phyloP scores from a whole-genome alignment of 2,113 vertebrate genomes.

The Salvelinus sp. region DNA sequence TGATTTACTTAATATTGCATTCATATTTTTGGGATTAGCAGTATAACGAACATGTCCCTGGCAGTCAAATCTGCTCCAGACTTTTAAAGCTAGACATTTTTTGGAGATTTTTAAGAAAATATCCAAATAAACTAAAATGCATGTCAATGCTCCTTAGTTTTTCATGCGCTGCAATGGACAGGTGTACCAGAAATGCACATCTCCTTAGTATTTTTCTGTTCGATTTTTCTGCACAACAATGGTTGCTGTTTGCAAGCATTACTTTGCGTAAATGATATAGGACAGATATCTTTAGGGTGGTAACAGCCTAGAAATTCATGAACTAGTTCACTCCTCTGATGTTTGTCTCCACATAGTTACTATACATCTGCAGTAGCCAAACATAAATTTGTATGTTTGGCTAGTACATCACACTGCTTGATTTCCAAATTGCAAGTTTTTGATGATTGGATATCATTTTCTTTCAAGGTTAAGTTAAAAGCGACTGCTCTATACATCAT shows the following conservation, averaged over 20 bases:
- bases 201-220: not conserved
- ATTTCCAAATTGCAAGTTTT: conserved; percentile 81
- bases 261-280: not conserved
- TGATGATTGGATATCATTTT: conserved; percentile 71
- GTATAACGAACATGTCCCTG: conserved; percentile 34
- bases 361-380: not conserved
- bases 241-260: not conserved
- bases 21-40: conserved; percentile 43
- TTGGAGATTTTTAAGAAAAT: not conserved
- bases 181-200: not conserved
- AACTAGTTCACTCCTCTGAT: not conserved
- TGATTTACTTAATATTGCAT: conserved; percentile 22
- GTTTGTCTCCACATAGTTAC: not conserved
- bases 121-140: not conserved
- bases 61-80: conserved; percentile 22
- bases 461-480: conserved; percentile 59
- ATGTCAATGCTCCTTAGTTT: not conserved
- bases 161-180: too few species aligned
- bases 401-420: conserved; percentile 77
- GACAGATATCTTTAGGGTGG: not conserved
- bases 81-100: not conserved
- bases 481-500: conserved; percentile 78
- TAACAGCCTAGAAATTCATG: not conserved
- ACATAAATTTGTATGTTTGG: not conserved
- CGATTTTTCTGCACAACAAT: not conserved